Evolutionary conservation across 2,888 invertebrate genomes (phyloP), one percentile per base, ranked within the genome.

Genomic region (Lingula anatina): DNA sequence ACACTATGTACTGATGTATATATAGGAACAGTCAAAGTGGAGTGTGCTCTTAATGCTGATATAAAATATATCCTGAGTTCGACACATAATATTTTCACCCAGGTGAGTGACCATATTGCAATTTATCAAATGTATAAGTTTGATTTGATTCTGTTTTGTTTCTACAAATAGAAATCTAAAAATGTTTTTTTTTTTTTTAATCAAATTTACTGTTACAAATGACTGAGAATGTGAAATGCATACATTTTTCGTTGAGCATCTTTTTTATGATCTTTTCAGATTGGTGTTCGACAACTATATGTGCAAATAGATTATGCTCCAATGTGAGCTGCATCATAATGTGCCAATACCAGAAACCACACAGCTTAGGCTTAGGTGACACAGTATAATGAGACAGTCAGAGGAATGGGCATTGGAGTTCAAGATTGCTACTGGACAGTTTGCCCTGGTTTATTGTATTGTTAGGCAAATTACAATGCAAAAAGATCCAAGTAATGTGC

Each of bases 1-100:
- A 97, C 96, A 15, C 81, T 97, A 54, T 95, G 95, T 76, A 93
- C 91, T 72, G 92, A 94, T 64, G 85, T 89, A 51, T 93, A 87
- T 74, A 87, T 95, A 1, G 96, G 96, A 58, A 90, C 90, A 59
- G 79, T 97, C 47, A 97, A 96, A 79, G 79, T 97, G 47, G 96
- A 96, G 78, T 95, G 96, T n/a, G 88, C 92, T 0, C 85, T 86
- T 68, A 88, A 88, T 64, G 91, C 93, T 9, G 96, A 96, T 78
- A 86, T 91, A 1, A 86, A 90, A 70, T 95, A 95, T 76, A 89
- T 96, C 42, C 85, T 91, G 24, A 89, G 89, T 55, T 92, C 93
- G 70, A 88, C 94, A 24, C 90, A 93, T 63, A 88, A 90, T 83
- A 95, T 97, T 71, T 96, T 97, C 78, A 86, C 90, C 56, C 88